These are phyloP conservation scores for Conus ventricosus DNA, from an alignment of 1,140 invertebrate genomes.

Conservation along the genomic window DNA sequence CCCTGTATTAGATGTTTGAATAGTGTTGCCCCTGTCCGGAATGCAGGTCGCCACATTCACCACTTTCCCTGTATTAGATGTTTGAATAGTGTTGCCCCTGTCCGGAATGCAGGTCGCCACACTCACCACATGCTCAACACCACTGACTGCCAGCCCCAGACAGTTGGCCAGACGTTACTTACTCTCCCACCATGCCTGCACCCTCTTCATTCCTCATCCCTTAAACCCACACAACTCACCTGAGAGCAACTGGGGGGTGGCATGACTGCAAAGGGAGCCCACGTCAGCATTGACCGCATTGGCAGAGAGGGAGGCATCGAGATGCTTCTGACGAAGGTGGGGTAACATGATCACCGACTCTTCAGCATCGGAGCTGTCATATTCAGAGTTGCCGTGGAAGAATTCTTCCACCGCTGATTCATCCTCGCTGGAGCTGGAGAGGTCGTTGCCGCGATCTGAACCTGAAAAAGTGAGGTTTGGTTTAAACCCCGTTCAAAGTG, in stretches of 20 bases:
- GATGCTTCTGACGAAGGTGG: constrained; percentile 55
- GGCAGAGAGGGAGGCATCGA: constrained; percentile 54
- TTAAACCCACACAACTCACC: neutral
- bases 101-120: too few relatives aligned
- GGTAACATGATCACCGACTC: constrained; percentile 68
- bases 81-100: too few relatives aligned
- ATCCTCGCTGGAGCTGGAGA: constrained; percentile 34
- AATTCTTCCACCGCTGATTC: constrained; percentile 27
- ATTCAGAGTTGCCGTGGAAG: constrained; percentile 39
- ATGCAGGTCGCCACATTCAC: too few relatives aligned
- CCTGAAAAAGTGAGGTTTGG: neutral
- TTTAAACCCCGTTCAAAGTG: too few relatives aligned
- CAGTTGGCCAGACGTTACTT: too few relatives aligned
- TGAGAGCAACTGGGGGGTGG: constrained; percentile 37
- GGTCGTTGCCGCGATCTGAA: constrained; percentile 22
- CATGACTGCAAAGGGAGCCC: constrained; percentile 63
- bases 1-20: too few relatives aligned
- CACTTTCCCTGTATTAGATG: too few relatives aligned
- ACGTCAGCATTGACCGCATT: constrained; percentile 51
- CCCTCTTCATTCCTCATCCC: neutral
- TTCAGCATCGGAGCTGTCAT: constrained; percentile 60
- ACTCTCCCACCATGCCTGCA: too few relatives aligned
- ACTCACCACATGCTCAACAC: too few relatives aligned
- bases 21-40: too few relatives aligned
- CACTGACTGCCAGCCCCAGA: too few relatives aligned